phyloP scores from a whole-genome alignment of 2,113 vertebrate genomes.

The Pseudorasbora parva region DNA sequence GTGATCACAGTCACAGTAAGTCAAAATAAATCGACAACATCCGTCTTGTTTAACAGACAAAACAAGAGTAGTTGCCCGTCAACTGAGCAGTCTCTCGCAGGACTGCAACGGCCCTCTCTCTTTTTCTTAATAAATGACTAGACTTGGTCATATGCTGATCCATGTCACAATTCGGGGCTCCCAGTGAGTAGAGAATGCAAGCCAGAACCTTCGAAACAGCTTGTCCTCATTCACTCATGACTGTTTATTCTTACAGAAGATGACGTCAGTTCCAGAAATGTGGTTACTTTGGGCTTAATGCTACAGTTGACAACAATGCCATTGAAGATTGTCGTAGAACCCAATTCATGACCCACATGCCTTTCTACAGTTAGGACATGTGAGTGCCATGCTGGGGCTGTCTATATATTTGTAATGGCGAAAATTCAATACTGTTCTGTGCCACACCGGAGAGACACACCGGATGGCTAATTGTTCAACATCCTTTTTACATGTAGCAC shows the following conservation, averaged over 20 bases:
- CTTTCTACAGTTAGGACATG: neutral
- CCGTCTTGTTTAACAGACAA: neutral
- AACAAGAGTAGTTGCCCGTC: neutral
- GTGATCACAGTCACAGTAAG: neutral
- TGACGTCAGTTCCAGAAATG: neutral
- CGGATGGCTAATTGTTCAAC: neutral
- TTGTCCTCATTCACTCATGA: neutral
- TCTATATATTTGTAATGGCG: neutral
- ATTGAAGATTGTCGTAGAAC: neutral
- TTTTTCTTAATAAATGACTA: neutral
- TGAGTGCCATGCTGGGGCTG: neutral
- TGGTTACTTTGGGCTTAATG: neutral
- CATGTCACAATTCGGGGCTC: neutral
- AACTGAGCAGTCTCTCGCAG: neutral
- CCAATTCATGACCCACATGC: neutral
- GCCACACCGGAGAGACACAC: neutral
- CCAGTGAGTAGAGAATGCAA: neutral
- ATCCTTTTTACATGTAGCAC: neutral
- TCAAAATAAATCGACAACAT: constrained; percentile 3
- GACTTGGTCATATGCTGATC: neutral
- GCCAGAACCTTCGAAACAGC: neutral
- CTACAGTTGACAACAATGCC: neutral
- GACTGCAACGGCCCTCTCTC: neutral
- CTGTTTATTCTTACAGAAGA: neutral
- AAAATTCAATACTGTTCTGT: no score